These are phyloP conservation scores for Achatina immaculata DNA, from an alignment of 1,140 invertebrate species.

Conservation along the genomic window DNA sequence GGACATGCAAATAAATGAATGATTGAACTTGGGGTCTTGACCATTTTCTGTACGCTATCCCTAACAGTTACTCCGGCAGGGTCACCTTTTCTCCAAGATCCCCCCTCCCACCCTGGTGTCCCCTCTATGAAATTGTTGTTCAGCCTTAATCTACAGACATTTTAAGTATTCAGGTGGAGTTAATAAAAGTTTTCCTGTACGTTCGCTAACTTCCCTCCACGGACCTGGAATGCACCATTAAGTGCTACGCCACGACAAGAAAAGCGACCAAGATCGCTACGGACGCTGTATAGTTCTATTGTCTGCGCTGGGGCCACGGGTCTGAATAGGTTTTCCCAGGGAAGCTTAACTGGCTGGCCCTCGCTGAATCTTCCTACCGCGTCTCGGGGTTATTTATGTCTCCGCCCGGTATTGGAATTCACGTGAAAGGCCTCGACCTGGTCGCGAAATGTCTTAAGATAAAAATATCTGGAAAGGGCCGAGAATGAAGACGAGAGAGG, in stretches of 20 bases:
- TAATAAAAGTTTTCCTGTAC: too few species aligned
- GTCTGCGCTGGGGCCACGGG: not conserved
- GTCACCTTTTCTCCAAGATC: too few species aligned
- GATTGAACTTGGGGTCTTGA: too few species aligned
- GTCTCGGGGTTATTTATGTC: not conserved
- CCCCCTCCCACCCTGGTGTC: too few species aligned
- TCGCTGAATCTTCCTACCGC: constrained; percentile 6
- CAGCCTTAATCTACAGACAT: too few species aligned
- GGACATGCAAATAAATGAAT: too few species aligned
- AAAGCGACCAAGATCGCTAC: not conserved
- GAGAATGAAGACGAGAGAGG: not conserved
- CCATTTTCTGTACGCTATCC: too few species aligned
- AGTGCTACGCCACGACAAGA: not conserved
- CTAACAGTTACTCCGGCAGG: too few species aligned
- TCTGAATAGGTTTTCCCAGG: not conserved
- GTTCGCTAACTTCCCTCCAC: too few species aligned
- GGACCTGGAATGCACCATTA: too few species aligned
- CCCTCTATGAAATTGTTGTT: too few species aligned
- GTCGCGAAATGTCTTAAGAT: not conserved
- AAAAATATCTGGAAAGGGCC: not conserved
- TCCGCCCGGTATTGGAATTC: not conserved
- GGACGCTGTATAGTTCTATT: not conserved
- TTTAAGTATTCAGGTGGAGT: too few species aligned
- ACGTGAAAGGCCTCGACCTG: not conserved
- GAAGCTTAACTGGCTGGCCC: not conserved